Conservation (phyloP, 1,140 invertebrate species). For the Aethina tumida region DNA sequence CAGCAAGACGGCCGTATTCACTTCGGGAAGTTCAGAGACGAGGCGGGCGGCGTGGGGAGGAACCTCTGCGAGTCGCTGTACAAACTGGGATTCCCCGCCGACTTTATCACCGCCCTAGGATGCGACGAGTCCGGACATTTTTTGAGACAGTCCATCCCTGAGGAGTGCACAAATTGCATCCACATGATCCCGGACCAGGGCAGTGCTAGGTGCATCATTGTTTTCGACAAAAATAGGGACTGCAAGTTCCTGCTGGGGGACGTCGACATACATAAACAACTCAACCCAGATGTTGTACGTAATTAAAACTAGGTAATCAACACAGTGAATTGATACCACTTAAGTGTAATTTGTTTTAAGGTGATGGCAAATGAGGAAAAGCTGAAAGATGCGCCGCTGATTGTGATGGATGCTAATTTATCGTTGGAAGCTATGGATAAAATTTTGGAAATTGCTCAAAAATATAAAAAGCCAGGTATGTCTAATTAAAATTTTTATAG, state of each 20-base stretch:
- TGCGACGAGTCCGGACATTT: slow-evolving; percentile 42
- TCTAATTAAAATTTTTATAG: slow-evolving; percentile 12
- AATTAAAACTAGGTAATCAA: not conserved
- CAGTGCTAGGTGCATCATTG: slow-evolving; percentile 64
- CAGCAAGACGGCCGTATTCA: slow-evolving; percentile 74
- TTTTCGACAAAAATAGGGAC: slow-evolving; percentile 64
- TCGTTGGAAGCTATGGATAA: slow-evolving; percentile 53
- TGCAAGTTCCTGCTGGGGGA: slow-evolving; percentile 72
- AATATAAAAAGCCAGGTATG: slow-evolving; percentile 57
- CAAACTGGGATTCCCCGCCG: slow-evolving; percentile 53
- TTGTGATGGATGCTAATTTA: slow-evolving; percentile 76
- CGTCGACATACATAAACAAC: slow-evolving; percentile 67
- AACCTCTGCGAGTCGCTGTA: slow-evolving; percentile 82
- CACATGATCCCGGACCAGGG: slow-evolving; percentile 24
- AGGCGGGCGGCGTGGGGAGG: slow-evolving; percentile 77
- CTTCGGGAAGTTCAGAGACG: slow-evolving; percentile 47
- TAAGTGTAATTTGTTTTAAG: slow-evolving; percentile 30
- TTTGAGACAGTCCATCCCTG: slow-evolving; percentile 12
- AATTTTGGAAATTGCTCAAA: slow-evolving; percentile 49
- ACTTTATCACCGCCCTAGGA: slow-evolving; percentile 74
- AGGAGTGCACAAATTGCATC: slow-evolving; percentile 6
- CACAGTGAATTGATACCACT: not conserved
- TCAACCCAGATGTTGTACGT: slow-evolving; percentile 52
- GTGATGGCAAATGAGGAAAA: slow-evolving; percentile 41
- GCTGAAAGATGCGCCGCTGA: slow-evolving; percentile 52